Evolutionary conservation across 2,113 vertebrate species (phyloP).

Genomic region (Scatophagus argus): DNA sequence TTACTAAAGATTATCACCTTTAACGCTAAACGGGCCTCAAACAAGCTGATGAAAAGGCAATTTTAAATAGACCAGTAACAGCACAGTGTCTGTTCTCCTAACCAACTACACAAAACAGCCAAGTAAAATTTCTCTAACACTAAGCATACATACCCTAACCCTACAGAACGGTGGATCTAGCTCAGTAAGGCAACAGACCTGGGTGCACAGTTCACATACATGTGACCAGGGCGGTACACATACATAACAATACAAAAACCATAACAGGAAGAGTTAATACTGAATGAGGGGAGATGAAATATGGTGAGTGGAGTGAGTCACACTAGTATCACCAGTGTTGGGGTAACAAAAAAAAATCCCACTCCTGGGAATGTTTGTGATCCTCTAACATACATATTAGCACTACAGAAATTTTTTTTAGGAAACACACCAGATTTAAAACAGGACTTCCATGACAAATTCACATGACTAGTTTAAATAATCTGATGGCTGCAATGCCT

Average conservation of each 20-base stretch:
- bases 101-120: slow-evolving; percentile 71
- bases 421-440: slow-evolving; percentile 1
- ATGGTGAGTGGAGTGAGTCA: background rate
- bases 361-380: slow-evolving; percentile 39
- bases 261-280: slow-evolving; percentile 57
- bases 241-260: slow-evolving; percentile 41
- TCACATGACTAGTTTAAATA: background rate
- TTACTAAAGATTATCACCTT: slow-evolving; percentile 81
- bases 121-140: slow-evolving; percentile 66
- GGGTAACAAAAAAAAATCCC: background rate
- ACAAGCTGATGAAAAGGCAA: slow-evolving; percentile 68
- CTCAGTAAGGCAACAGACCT: slow-evolving; percentile 43
- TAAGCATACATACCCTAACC: slow-evolving; percentile 57
- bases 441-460: background rate
- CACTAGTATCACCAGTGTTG: too few relatives aligned
- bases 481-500: background rate
- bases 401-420: background rate
- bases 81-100: slow-evolving; percentile 58
- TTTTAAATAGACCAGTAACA: slow-evolving; percentile 78
- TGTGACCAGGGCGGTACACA: slow-evolving; percentile 35
- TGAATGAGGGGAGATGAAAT: slow-evolving; percentile 35
- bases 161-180: slow-evolving; percentile 50
- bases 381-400: slow-evolving; percentile 27
- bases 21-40: slow-evolving; percentile 77
- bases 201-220: slow-evolving; percentile 1